A percentile compares a stretch with the other conserved stretches of the same genome.
Evolutionary conservation across 2,888 invertebrate species (phyloP).

Genomic region (Gisinianus flammeolus): DNA sequence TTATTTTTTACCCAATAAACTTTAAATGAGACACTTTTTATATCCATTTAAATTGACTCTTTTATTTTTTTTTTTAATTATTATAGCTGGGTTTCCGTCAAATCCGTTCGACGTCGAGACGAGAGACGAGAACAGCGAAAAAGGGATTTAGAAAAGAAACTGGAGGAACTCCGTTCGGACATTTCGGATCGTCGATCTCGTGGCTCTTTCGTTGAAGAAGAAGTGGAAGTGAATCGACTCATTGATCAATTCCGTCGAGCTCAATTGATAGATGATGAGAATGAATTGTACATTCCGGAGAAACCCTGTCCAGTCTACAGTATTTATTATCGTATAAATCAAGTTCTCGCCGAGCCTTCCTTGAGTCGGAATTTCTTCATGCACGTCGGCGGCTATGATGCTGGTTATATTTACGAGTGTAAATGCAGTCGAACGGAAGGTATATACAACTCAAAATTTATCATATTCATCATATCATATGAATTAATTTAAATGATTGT

Average conservation of each 20-base stretch:
- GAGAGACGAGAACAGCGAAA: conserved; percentile 68
- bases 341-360: conserved; percentile 59
- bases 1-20: too few relatives aligned
- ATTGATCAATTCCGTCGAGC: conserved; percentile 47
- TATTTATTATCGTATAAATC: conserved; percentile 63
- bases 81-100: too few relatives aligned
- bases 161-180: conserved; percentile 66
- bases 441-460: neutral
- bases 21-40: too few relatives aligned
- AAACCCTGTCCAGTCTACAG: conserved; percentile 68
- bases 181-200: conserved; percentile 38
- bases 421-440: conserved; percentile 59
- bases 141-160: conserved; percentile 65
- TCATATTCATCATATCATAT: neutral
- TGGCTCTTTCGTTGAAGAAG: conserved; percentile 50
- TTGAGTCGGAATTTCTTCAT: conserved; percentile 67
- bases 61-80: too few relatives aligned
- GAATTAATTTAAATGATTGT: neutral
- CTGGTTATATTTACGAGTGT: conserved; percentile 73
- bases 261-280: conserved; percentile 64
- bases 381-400: conserved; percentile 71
- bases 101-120: conserved; percentile 69
- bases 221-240: conserved; percentile 48
- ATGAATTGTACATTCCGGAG: conserved; percentile 66
- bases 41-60: too few relatives aligned